Percentiles rank a stretch among this genome's conserved stretches.
phyloP scores from a whole-genome alignment of 2,888 invertebrate genomes.

The Sarcophaga variegata region DNA sequence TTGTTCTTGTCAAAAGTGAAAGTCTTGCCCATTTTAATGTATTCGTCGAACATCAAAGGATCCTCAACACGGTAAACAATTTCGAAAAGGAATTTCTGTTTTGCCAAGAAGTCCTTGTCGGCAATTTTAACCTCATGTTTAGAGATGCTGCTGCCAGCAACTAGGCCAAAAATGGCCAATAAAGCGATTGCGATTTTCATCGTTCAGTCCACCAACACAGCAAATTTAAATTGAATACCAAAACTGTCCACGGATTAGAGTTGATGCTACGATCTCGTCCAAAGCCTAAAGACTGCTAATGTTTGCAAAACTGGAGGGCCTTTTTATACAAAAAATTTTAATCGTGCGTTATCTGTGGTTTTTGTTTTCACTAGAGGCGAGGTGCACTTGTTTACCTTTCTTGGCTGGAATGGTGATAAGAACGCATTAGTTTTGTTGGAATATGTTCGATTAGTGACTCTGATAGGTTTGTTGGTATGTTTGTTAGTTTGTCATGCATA shows the following conservation, averaged over 20 bases:
- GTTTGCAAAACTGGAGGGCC: not conserved
- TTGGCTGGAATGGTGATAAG: conserved; percentile 12
- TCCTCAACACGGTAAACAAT: conserved; percentile 73
- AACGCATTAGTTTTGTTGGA: conserved; percentile 12
- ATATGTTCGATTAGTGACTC: too few relatives aligned
- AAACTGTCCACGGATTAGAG: conserved; percentile 71
- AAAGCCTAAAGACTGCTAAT: conserved; percentile 75
- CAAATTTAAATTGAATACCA: not conserved
- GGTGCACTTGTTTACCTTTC: conserved; percentile 33
- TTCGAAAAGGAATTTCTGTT: conserved; percentile 76
- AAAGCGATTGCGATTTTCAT: conserved; percentile 78
- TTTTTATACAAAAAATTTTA: conserved; percentile 22
- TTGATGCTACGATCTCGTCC: conserved; percentile 68
- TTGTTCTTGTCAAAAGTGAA: conserved; percentile 42
- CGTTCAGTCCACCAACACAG: not conserved
- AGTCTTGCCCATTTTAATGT: conserved; percentile 80
- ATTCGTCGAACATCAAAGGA: conserved; percentile 75
- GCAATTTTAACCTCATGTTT: conserved; percentile 73
- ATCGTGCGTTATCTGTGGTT: conserved; percentile 27
- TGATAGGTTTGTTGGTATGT: too few relatives aligned
- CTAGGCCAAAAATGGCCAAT: conserved; percentile 76
- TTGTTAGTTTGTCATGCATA: too few relatives aligned
- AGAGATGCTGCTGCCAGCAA: conserved; percentile 58
- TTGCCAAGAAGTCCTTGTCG: conserved; percentile 74
- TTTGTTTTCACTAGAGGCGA: conserved; percentile 68